A percentile compares a stretch with the other conserved stretches of the same genome.
phyloP scores from a whole-genome alignment of 37 sponge, comb jelly and placozoan species.

The Halichondria panicea region DNA sequence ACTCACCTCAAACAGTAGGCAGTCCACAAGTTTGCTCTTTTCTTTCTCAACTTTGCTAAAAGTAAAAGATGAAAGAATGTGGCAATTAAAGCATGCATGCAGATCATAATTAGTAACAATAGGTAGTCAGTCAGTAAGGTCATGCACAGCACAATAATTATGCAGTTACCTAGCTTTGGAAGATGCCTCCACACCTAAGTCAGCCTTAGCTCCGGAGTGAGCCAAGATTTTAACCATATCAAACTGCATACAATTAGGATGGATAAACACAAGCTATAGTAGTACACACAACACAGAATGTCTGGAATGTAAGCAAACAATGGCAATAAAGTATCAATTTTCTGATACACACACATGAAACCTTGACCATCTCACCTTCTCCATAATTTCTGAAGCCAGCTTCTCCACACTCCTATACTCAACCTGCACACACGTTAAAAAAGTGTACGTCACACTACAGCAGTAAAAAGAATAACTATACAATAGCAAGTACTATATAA shows the following conservation, averaged over 20 bases:
- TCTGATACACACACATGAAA: neutral
- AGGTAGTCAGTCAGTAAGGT: no score
- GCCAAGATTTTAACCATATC: constrained; percentile 44
- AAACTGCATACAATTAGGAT: constrained; percentile 36
- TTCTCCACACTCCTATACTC: neutral
- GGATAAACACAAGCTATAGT: neutral
- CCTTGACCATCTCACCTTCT: constrained; percentile 18
- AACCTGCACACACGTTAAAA: neutral
- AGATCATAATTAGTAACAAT: no score
- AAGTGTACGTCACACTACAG: constrained; percentile 6
- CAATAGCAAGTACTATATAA: neutral
- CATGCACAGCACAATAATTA: no score
- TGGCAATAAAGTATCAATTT: neutral
- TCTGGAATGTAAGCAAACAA: neutral
- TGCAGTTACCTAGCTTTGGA: constrained; percentile 26
- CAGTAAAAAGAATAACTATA: neutral
- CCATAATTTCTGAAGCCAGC: constrained; percentile 28
- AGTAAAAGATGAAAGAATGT: neutral
- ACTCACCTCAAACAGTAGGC: constrained; percentile 38
- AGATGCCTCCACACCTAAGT: constrained; percentile 49
- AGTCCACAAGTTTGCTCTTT: constrained; percentile 44
- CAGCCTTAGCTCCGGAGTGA: constrained; percentile 58
- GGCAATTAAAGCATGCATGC: no score
- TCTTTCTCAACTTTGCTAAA: constrained; percentile 64
- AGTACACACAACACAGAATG: neutral